Conservation (phyloP, 2,113 vertebrate species). For the Crotalus helleri region DNA sequence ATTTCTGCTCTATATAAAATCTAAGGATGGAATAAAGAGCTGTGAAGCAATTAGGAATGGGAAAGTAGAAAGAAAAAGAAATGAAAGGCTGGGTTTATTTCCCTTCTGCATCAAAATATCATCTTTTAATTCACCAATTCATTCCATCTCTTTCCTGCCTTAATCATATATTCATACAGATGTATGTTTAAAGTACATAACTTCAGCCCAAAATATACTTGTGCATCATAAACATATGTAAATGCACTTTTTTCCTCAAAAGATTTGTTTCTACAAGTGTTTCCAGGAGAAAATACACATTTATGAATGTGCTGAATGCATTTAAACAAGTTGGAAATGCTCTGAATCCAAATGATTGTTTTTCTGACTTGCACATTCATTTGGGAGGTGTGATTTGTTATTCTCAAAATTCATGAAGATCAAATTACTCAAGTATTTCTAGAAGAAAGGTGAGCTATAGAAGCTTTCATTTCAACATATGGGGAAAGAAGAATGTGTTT, state of each 20-base stretch:
- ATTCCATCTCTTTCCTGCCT: not conserved
- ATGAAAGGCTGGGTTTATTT: not conserved
- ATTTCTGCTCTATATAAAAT: not conserved
- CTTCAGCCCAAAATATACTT: not conserved
- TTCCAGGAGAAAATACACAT: not conserved
- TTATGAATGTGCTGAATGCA: not conserved
- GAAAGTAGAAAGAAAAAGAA: not conserved
- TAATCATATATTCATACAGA: not conserved
- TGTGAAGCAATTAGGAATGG: not conserved
- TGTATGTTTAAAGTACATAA: not conserved
- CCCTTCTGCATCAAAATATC: not conserved
- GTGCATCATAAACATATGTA: not conserved
- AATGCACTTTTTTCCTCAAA: not conserved
- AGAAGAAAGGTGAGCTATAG: not conserved
- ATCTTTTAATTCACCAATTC: not conserved
- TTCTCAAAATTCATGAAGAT: not conserved
- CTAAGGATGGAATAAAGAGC: not conserved
- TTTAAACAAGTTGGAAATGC: not conserved
- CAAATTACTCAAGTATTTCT: not conserved
- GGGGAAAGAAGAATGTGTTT: not conserved
- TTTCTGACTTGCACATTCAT: not conserved
- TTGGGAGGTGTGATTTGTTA: not conserved
- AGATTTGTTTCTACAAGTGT: not conserved
- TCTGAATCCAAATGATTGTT: not conserved
- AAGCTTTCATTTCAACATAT: not conserved